phyloP scores from a whole-genome alignment of 2,113 vertebrate genomes.

The Raphicerus campestris region DNA sequence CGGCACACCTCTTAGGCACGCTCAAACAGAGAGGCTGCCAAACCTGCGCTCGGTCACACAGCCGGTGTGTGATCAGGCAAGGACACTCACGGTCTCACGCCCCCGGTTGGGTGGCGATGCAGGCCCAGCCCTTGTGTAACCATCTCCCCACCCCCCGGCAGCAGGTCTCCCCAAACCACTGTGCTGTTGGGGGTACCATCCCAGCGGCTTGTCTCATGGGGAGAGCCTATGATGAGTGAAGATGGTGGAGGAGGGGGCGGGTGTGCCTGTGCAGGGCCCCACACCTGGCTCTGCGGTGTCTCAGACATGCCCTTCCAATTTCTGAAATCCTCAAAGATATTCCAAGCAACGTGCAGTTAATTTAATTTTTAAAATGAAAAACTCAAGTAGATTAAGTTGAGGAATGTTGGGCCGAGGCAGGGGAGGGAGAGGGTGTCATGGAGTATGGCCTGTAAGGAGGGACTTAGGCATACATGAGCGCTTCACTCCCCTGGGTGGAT shows the following conservation, averaged over 20 bases:
- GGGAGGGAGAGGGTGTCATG: not conserved
- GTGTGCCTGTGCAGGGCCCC: not conserved
- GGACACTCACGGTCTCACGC: slow-evolving; percentile 6
- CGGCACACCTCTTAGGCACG: slow-evolving; percentile 59
- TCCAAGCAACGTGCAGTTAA: not conserved
- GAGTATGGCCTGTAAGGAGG: not conserved
- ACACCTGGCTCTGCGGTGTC: not conserved
- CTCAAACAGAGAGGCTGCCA: slow-evolving; percentile 71
- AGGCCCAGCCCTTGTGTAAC: slow-evolving; percentile 9
- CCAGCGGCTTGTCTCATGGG: not conserved
- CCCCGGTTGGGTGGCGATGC: slow-evolving; percentile 16
- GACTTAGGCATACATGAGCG: not conserved
- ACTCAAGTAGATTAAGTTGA: slow-evolving; percentile 27
- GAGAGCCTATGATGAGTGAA: not conserved
- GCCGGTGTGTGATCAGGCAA: slow-evolving; percentile 52
- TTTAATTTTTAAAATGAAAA: slow-evolving; percentile 32
- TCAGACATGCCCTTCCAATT: not conserved
- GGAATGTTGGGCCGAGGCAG: not conserved
- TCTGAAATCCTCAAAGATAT: slow-evolving; percentile 12
- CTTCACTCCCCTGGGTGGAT: not conserved
- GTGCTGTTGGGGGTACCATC: not conserved
- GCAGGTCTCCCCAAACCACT: not conserved
- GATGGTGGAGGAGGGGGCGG: accelerated
- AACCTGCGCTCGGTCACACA: slow-evolving; percentile 60
- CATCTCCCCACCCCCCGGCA: not conserved